Conservation (phyloP, 37 sponge, comb jelly and placozoan species). For the Halichondria panicea region DNA sequence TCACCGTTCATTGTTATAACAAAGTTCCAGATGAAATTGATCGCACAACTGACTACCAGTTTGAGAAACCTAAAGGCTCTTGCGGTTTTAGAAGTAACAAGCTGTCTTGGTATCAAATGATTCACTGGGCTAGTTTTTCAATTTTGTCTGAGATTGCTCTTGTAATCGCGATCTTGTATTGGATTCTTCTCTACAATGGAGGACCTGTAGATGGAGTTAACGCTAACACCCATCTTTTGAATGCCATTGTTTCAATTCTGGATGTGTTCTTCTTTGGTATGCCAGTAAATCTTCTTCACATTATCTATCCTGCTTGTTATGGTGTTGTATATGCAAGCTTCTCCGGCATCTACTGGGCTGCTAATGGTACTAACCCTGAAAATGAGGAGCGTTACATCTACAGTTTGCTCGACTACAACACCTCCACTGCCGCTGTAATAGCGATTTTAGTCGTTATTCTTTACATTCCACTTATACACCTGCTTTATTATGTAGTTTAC, state of each 20-base stretch:
- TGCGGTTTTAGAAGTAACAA: slow-evolving; percentile 6
- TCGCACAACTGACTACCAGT: no score
- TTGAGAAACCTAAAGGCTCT: slow-evolving; percentile 16
- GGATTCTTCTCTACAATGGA: slow-evolving; percentile 59
- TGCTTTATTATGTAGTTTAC: background rate
- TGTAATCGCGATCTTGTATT: slow-evolving; percentile 47
- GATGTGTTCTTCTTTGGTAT: background rate
- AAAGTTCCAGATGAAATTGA: background rate
- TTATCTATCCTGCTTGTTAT: background rate
- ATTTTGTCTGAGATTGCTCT: slow-evolving; percentile 25
- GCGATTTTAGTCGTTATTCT: background rate
- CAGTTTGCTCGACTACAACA: slow-evolving; percentile 16
- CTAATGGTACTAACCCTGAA: slow-evolving; percentile 11
- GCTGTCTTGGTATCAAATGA: slow-evolving; percentile 66
- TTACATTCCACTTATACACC: slow-evolving; percentile 18
- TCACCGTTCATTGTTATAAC: slow-evolving; percentile 3
- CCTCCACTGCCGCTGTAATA: slow-evolving; percentile 8
- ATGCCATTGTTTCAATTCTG: background rate
- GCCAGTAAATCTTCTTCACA: slow-evolving; percentile 2
- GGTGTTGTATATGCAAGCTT: slow-evolving; percentile 16
- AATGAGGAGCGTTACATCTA: slow-evolving; percentile 4
- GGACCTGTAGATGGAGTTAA: background rate
- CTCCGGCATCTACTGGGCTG: slow-evolving; percentile 23
- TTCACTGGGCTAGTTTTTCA: slow-evolving; percentile 54
- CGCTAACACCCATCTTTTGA: background rate